These are phyloP conservation scores for Allygus modestus DNA, from an alignment of 2,888 invertebrate species.

Conservation along the genomic window DNA sequence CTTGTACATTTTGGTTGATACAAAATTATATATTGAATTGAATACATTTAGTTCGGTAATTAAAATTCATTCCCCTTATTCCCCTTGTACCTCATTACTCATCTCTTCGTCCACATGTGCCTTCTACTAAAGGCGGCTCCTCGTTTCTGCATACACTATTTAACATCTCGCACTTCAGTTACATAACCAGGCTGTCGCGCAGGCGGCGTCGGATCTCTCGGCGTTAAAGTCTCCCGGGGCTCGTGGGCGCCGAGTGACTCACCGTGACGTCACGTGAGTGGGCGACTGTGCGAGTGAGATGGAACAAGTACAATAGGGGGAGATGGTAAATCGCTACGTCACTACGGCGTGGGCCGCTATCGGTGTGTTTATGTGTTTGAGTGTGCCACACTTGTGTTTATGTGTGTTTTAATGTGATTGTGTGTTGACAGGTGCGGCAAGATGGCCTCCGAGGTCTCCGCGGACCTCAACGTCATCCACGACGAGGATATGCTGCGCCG, in stretches of 20 bases:
- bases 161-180: neutral
- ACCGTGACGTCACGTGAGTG: constrained; percentile 6
- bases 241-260: neutral
- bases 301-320: neutral
- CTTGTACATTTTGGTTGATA: no score
- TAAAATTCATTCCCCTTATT: no score
- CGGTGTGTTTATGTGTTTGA: no score
- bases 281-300: neutral
- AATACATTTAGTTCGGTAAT: no score
- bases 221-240: constrained; percentile 11
- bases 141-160: neutral
- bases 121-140: neutral
- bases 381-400: neutral
- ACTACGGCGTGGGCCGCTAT: neutral
- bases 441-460: constrained; percentile 75
- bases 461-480: constrained; percentile 83
- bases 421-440: constrained; percentile 57
- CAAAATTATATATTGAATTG: no score
- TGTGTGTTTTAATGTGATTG: neutral
- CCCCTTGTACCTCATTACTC: no score
- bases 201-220: neutral
- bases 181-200: neutral
- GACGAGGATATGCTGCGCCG: constrained; percentile 88
- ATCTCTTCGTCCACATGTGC: no score
- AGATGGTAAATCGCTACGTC: neutral